These are phyloP conservation scores for Pycnonotus jocosus DNA, from an alignment of 2,113 vertebrate species.

Conservation along the genomic window DNA sequence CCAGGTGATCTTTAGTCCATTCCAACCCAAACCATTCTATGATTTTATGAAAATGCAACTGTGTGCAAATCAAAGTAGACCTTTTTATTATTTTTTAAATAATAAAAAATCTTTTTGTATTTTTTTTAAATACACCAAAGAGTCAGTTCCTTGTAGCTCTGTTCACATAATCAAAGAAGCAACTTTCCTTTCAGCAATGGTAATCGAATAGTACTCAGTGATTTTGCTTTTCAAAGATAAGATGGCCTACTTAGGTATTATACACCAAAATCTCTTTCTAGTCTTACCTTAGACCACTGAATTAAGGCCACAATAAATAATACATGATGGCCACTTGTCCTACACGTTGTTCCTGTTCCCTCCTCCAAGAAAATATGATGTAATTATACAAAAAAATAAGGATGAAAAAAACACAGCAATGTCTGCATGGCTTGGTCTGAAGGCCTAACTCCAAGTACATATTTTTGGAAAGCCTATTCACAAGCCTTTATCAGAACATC, in stretches of 20 bases:
- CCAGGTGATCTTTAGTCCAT: background rate
- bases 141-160: background rate
- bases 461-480: background rate
- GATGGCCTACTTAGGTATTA: background rate
- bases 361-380: background rate
- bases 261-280: background rate
- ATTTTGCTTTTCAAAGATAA: background rate
- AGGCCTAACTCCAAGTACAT: background rate
- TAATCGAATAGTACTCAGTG: background rate
- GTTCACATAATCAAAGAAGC: background rate
- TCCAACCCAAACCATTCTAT: background rate
- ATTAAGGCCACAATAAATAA: background rate
- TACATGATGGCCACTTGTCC: background rate
- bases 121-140: background rate
- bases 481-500: background rate
- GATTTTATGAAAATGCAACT: background rate
- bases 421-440: background rate
- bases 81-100: background rate
- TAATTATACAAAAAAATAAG: background rate
- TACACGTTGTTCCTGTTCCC: background rate
- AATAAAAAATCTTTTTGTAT: background rate
- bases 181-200: background rate
- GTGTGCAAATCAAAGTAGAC: background rate
- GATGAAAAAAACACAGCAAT: background rate
- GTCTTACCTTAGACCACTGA: background rate